Percentiles rank a stretch among this genome's conserved stretches.
These are phyloP conservation scores for Gymnocypris eckloni DNA, from an alignment of 2,797 vertebrate genomes.

Conservation along the genomic window DNA sequence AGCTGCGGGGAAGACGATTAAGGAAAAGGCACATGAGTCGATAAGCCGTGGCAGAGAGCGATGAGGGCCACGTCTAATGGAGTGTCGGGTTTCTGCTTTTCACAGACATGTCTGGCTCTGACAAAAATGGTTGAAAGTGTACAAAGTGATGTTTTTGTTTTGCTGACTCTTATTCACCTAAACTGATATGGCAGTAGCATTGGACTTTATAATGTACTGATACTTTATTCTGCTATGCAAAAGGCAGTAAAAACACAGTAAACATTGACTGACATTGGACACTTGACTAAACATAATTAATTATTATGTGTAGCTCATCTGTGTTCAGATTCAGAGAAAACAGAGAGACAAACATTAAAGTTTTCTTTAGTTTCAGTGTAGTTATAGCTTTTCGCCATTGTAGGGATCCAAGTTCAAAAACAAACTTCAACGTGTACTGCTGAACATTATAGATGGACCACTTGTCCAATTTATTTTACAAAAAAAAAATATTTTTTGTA, in stretches of 20 bases:
- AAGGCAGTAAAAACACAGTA: background rate
- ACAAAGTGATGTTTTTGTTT: background rate
- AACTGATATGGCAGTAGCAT: background rate
- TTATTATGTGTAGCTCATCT: no score
- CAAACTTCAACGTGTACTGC: no score
- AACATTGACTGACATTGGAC: background rate
- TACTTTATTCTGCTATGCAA: no score
- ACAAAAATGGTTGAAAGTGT: background rate
- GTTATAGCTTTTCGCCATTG: no score
- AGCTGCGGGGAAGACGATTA: slow-evolving; percentile 16
- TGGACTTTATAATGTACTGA: background rate
- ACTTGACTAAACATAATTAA: no score
- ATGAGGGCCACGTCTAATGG: background rate
- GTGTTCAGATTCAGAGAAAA: background rate
- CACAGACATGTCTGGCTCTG: background rate
- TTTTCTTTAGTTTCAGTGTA: no score
- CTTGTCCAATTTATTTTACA: no score
- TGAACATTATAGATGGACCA: no score
- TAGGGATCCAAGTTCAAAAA: no score
- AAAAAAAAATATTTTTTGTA: no score
- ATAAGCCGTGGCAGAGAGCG: background rate
- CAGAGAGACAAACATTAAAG: background rate
- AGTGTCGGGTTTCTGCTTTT: background rate
- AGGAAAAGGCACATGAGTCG: background rate
- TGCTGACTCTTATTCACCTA: background rate